Evolutionary conservation across 2,113 vertebrate genomes (phyloP).

Genomic region (Corydoras maculifer): DNA sequence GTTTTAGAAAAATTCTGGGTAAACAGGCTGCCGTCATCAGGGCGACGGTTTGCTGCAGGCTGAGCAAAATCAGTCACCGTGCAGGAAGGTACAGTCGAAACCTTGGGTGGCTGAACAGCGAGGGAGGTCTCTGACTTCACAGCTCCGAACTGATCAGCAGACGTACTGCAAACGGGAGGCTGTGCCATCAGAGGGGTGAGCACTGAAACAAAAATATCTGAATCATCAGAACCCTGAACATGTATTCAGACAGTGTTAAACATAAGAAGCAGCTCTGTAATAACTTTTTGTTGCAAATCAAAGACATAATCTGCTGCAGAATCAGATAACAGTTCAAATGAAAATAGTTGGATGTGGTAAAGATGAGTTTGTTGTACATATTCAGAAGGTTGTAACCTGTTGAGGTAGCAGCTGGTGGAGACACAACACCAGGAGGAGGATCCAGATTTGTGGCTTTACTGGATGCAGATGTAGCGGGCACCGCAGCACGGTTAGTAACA

Average conservation of each 20-base stretch:
- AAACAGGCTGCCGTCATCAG: conserved; percentile 40
- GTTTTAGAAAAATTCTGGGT: conserved; percentile 31
- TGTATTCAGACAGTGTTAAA: too few relatives aligned
- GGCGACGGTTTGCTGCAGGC: conserved; percentile 50
- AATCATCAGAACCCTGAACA: neutral
- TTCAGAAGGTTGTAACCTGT: conserved; percentile 29
- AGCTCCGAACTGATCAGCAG: conserved; percentile 19
- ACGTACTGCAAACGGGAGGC: conserved; percentile 11
- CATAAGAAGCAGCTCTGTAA: too few relatives aligned
- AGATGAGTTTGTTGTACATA: neutral
- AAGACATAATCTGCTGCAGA: too few relatives aligned
- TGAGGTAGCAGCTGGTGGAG: neutral
- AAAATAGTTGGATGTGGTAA: too few relatives aligned
- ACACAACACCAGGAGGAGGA: neutral
- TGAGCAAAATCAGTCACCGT: conserved; percentile 60
- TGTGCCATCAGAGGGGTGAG: conserved; percentile 30
- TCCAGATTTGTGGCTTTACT: too few relatives aligned
- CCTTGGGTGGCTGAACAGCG: conserved; percentile 15
- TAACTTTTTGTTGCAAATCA: too few relatives aligned
- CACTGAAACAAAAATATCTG: neutral
- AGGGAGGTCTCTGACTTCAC: conserved; percentile 36
- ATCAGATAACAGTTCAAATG: too few relatives aligned
- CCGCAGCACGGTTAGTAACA: too few relatives aligned
- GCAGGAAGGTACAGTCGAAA: conserved; percentile 26
- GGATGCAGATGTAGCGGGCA: too few relatives aligned